Base-by-base conservation (phyloP, 2,113 vertebrate species). In the Gasterosteus aculeatus region DNA sequence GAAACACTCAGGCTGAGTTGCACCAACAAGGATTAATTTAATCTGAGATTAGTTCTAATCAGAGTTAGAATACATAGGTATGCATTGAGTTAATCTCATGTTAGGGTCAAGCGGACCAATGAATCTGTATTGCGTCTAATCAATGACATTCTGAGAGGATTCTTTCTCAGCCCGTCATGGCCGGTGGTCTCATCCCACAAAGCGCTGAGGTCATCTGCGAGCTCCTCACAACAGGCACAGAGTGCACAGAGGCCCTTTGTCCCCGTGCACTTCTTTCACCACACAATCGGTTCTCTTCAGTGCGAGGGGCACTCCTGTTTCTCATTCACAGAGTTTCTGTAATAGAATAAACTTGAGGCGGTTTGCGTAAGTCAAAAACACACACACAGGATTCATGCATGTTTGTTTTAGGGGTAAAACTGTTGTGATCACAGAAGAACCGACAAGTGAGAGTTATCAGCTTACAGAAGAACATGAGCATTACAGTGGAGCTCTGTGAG, bases 171-270 rank as follows among this genome's bases (percentile, higher is more conserved):
- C 42, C 66, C 41, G 70, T 72, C 69, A 18, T 14, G 72, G 72
- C 67, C 29, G 75, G n/a, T 61, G 56, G 80, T 85, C 77, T 78
- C 69, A 19, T 6, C 61, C 79, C 84, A 90, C 89, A 91, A 89
- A 88, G 87, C 65, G 22, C 86, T 93, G 91, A 93, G 84, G 85
- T 93, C 90, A 91, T 62, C 71, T 29, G 46, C 38, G 63, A 9
- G 31, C 63, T 72, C 51, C 56, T 9, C 39, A 80, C 83, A 82
- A 81, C 83, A 49, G 84, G 35, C 77, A 39, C 65, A 19, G 78
- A 19, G 78, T 69, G 61, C 19, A 91, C 76, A 89, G 47, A 84
- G 51, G 14, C 72, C 58, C 84, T 80, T 75, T 89, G 88, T 88
- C 46, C 1, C 19, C 2, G 26, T 4, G 60, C 10, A 41, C n/a